These are phyloP conservation scores for Dasyurus viverrinus DNA, from an alignment of 2,113 vertebrate genomes.

Conservation along the genomic window DNA sequence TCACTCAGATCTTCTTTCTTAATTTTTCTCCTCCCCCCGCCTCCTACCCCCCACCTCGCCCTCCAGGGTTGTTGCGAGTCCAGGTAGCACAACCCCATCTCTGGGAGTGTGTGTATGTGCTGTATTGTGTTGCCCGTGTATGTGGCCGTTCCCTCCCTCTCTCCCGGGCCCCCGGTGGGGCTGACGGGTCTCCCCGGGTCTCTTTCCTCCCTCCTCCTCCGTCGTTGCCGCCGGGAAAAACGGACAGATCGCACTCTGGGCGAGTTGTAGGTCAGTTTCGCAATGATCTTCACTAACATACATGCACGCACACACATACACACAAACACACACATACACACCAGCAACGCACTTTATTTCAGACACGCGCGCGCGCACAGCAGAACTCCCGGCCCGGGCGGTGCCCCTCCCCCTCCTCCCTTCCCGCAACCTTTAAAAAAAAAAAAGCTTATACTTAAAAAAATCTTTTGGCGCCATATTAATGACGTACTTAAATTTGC, in stretches of 20 bases:
- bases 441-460: conserved; percentile 89
- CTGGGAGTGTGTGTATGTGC: conserved; percentile 45
- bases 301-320: conserved; percentile 71
- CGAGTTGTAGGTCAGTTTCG: conserved; percentile 81
- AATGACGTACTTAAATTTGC: conserved; percentile 99
- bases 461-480: conserved; percentile 99
- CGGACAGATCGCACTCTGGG: conserved; percentile 56
- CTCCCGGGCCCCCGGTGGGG: conserved; percentile 54
- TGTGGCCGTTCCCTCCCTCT: conserved; percentile 37
- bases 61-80: conserved; percentile 64
- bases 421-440: conserved; percentile 76
- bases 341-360: conserved; percentile 32
- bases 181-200: conserved; percentile 65
- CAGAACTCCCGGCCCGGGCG: conserved; percentile 71
- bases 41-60: conserved; percentile 30
- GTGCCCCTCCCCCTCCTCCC: conserved; percentile 76
- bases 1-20: conserved; percentile 77
- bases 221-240: neutral
- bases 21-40: conserved; percentile 62
- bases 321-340: conserved; percentile 71
- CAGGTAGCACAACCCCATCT: conserved; percentile 73
- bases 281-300: conserved; percentile 38
- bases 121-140: conserved; percentile 35
- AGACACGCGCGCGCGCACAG: conserved; percentile 73
- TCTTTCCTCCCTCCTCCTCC: neutral